Conservation (phyloP, 2,113 vertebrate species). For the Rhodinocichla rosea region DNA sequence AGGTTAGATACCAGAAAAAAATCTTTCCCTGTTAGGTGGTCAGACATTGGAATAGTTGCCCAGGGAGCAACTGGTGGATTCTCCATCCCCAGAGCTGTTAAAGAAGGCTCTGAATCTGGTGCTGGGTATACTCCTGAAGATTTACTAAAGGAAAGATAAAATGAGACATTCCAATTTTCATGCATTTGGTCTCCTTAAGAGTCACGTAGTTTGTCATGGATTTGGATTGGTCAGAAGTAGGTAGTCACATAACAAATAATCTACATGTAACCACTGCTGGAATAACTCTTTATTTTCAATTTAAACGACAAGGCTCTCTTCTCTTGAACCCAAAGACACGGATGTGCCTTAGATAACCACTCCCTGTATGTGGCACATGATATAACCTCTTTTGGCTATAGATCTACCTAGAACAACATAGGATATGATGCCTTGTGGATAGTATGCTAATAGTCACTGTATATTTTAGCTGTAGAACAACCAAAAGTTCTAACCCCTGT, state of each 20-base stretch:
- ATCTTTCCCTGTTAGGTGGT: neutral
- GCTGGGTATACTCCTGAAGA: neutral
- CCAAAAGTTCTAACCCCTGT: neutral
- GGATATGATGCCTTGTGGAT: neutral
- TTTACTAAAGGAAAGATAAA: neutral
- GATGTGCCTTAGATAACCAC: neutral
- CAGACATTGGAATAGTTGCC: neutral
- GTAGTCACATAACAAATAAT: neutral
- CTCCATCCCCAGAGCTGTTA: fast-evolving
- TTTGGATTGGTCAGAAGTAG: neutral
- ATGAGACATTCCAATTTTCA: neutral
- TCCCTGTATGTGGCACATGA: neutral
- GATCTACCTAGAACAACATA: neutral
- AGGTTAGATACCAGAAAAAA: neutral
- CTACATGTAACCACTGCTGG: neutral
- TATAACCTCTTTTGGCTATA: neutral
- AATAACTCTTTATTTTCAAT: neutral
- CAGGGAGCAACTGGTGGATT: neutral
- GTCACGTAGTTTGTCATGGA: neutral
- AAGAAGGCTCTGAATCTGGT: neutral
- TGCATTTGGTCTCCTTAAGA: neutral
- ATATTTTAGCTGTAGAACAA: neutral
- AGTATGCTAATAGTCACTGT: neutral
- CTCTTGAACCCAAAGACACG: neutral
- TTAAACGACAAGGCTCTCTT: neutral